Evolutionary conservation across 2,113 vertebrate species (phyloP).

Genomic region (Ceyx margarethae): DNA sequence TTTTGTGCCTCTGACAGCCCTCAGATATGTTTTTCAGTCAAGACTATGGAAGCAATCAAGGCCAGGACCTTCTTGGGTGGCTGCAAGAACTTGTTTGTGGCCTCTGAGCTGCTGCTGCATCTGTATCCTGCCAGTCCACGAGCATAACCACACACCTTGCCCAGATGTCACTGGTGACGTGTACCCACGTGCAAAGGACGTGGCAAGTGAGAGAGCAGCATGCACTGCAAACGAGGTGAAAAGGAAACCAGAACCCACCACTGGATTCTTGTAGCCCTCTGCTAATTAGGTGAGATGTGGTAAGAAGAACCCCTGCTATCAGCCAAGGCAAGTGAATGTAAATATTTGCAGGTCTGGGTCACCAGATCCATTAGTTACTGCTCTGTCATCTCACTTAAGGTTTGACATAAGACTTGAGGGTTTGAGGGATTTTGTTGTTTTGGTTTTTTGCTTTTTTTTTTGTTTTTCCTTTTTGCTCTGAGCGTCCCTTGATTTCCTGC

Average conservation of each 20-base stretch:
- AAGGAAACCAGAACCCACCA: conserved; percentile 33
- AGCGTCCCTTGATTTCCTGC: conserved; percentile 29
- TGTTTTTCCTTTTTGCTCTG: neutral
- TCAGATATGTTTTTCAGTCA: neutral
- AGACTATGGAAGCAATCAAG: neutral
- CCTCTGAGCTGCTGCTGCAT: neutral
- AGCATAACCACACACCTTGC: neutral
- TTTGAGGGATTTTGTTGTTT: neutral
- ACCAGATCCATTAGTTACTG: conserved; percentile 63
- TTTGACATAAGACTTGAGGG: conserved; percentile 41
- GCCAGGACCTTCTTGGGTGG: neutral
- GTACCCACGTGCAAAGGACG: neutral
- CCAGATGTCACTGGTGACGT: neutral
- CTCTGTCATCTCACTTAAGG: neutral
- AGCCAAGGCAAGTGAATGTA: conserved; percentile 59
- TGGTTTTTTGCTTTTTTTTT: neutral
- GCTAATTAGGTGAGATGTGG: conserved; percentile 68
- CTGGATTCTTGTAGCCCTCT: conserved; percentile 26
- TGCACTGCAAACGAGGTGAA: conserved; percentile 32
- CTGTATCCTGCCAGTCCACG: neutral
- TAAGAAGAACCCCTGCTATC: conserved; percentile 57
- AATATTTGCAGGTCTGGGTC: conserved; percentile 68
- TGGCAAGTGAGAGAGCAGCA: neutral
- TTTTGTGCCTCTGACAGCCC: neutral
- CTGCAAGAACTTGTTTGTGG: neutral